A percentile compares a stretch with the other conserved stretches of the same genome.
Evolutionary conservation across 2,888 invertebrate genomes (phyloP).

Genomic region (Melinaea marsaeus): DNA sequence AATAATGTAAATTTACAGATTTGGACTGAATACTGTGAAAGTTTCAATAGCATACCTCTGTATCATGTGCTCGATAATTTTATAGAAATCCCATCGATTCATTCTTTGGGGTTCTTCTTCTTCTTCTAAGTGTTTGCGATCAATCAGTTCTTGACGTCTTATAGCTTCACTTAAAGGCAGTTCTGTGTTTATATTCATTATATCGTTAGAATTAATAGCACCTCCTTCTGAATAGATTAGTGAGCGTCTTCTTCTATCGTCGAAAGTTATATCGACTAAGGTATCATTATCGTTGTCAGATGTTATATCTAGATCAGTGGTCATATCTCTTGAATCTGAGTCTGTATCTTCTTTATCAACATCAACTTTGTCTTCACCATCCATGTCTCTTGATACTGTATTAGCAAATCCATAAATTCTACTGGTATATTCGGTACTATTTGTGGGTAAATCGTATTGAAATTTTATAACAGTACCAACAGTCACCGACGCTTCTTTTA

Average conservation of each 20-base stretch:
- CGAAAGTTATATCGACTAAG: constrained; percentile 64
- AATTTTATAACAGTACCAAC: constrained; percentile 82
- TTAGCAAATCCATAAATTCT: constrained; percentile 67
- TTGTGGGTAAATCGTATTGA: constrained; percentile 81
- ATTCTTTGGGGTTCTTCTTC: constrained; percentile 60
- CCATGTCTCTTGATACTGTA: constrained; percentile 66
- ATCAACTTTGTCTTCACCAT: constrained; percentile 39
- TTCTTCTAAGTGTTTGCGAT: constrained; percentile 48
- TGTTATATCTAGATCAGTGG: constrained; percentile 35
- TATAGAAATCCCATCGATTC: constrained; percentile 83
- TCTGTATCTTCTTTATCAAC: constrained; percentile 37
- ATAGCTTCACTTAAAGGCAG: constrained; percentile 68
- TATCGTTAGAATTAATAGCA: constrained; percentile 39
- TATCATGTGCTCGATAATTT: constrained; percentile 77
- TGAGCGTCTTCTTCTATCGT: constrained; percentile 56
- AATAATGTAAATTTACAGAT: background rate
- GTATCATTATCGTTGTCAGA: constrained; percentile 52
- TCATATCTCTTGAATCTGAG: constrained; percentile 37
- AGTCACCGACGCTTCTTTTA: constrained; percentile 79
- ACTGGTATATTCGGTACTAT: constrained; percentile 78
- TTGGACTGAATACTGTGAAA: background rate
- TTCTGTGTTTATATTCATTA: constrained; percentile 41
- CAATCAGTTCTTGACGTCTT: constrained; percentile 69
- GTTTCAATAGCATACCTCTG: constrained; percentile 63
- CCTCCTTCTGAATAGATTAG: constrained; percentile 62